Conservation (phyloP, 2,888 invertebrate species). For the Malacosoma neustria region DNA sequence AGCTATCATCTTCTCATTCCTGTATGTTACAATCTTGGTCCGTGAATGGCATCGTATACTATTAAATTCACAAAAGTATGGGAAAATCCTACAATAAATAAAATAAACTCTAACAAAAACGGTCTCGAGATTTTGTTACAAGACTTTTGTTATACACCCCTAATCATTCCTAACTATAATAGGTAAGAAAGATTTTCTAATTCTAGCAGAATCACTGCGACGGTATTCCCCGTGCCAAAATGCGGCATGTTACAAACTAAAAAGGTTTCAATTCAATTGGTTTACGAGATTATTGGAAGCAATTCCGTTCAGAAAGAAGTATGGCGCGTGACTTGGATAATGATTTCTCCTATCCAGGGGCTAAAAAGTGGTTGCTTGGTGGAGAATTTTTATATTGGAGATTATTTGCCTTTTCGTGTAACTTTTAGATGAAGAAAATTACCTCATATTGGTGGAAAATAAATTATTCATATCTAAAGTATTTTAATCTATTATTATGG, state of each 20-base stretch:
- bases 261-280: constrained; percentile 62
- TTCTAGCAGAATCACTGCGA: constrained; percentile 45
- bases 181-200: constrained; percentile 43
- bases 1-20: too few species aligned
- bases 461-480: too few species aligned
- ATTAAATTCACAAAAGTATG: too few species aligned
- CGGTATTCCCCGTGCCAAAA: constrained; percentile 36
- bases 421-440: not conserved
- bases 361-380: constrained; percentile 26
- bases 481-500: too few species aligned
- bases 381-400: constrained; percentile 13
- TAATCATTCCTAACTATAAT: constrained; percentile 6
- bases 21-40: too few species aligned
- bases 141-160: constrained; percentile 2
- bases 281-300: constrained; percentile 53
- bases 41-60: too few species aligned
- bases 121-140: constrained; percentile 14
- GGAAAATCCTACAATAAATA: too few species aligned
- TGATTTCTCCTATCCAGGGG: constrained; percentile 25
- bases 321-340: constrained; percentile 56
- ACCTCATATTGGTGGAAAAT: too few species aligned
- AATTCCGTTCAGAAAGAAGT: constrained; percentile 70
- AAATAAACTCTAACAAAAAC: constrained; percentile 59
- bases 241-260: constrained; percentile 46
- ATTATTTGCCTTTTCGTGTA: constrained; percentile 42